Conservation (phyloP, 92 coral and sea anemone genomes). For the Plumapathes pennacea region DNA sequence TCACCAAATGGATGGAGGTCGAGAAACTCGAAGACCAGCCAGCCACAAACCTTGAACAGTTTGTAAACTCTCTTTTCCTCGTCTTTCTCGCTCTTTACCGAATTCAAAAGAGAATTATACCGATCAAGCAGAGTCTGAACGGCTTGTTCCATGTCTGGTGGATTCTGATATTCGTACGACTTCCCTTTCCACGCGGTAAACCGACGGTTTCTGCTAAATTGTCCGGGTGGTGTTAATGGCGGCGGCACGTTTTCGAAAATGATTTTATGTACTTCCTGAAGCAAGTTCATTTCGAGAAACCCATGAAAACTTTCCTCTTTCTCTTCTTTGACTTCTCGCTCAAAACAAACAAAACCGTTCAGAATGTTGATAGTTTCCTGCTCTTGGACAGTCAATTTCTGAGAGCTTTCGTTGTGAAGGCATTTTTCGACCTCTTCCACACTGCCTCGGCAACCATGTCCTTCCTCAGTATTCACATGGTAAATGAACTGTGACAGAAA, state of each 20-base stretch:
- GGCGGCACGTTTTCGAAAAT: background rate
- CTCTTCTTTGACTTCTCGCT: slow-evolving; percentile 1
- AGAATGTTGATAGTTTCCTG: slow-evolving; percentile 10
- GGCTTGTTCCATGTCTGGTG: slow-evolving; percentile 26
- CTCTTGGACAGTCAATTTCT: background rate
- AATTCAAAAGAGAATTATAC: slow-evolving; percentile 24
- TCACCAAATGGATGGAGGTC: slow-evolving; percentile 81
- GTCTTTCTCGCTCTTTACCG: background rate
- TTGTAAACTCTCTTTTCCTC: slow-evolving; percentile 7
- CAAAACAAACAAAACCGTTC: slow-evolving; percentile 2
- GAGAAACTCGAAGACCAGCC: slow-evolving; percentile 67
- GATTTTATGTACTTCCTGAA: slow-evolving; percentile 17
- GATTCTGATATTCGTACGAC: slow-evolving; percentile 16
- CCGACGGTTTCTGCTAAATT: slow-evolving; percentile 32
- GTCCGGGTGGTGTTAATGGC: slow-evolving; percentile 22
- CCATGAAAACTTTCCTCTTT: slow-evolving; percentile 3
- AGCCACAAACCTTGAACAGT: slow-evolving; percentile 65
- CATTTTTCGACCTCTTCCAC: background rate
- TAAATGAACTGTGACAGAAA: slow-evolving; percentile 1
- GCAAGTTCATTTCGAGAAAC: slow-evolving; percentile 6
- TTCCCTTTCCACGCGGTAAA: slow-evolving; percentile 26
- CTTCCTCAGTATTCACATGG: slow-evolving; percentile 15
- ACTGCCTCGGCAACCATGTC: background rate
- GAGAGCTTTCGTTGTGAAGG: slow-evolving; percentile 8
- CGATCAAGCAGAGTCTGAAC: slow-evolving; percentile 22